Evolutionary conservation across 2,888 invertebrate genomes (phyloP).

Genomic region (Yponomeuta malinellus): DNA sequence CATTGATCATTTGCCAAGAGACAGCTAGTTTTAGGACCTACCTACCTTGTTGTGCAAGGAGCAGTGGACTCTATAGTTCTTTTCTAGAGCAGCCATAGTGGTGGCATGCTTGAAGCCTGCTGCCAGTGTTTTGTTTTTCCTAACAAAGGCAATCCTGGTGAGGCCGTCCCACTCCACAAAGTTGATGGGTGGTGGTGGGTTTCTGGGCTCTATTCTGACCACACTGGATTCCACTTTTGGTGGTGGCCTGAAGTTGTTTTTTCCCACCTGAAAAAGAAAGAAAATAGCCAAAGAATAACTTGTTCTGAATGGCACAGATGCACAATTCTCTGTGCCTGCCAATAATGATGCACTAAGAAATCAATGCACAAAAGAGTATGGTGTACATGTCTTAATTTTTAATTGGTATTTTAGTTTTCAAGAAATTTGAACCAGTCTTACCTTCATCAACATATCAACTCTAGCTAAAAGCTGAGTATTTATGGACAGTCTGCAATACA

Average conservation of each 20-base stretch:
- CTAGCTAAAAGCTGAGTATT: constrained; percentile 96
- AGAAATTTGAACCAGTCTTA: constrained; percentile 35
- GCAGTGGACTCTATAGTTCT: constrained; percentile 93
- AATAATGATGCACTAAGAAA: too few relatives aligned
- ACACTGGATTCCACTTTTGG: constrained; percentile 99
- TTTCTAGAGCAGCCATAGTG: constrained; percentile 88
- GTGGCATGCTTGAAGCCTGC: constrained; percentile 92
- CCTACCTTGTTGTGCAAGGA: constrained; percentile 85
- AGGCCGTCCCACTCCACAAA: constrained; percentile 99
- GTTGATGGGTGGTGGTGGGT: constrained; percentile 97
- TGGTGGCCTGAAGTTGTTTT: constrained; percentile 98
- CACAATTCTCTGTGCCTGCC: too few relatives aligned
- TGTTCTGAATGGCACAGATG: too few relatives aligned
- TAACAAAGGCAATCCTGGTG: constrained; percentile 93
- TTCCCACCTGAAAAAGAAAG: constrained; percentile 83
- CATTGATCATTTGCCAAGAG: too few relatives aligned
- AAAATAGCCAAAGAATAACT: too few relatives aligned
- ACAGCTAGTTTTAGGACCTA: constrained; percentile 14
- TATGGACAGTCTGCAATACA: constrained; percentile 96
- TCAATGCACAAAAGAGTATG: too few relatives aligned
- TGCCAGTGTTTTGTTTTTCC: constrained; percentile 97
- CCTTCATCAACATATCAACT: constrained; percentile 97
- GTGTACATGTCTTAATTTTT: too few relatives aligned
- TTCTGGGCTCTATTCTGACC: constrained; percentile 96
- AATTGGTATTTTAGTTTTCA: not conserved